These are phyloP conservation scores for Sitta carolinensis DNA, from an alignment of 2,797 vertebrate genomes.

Conservation along the genomic window DNA sequence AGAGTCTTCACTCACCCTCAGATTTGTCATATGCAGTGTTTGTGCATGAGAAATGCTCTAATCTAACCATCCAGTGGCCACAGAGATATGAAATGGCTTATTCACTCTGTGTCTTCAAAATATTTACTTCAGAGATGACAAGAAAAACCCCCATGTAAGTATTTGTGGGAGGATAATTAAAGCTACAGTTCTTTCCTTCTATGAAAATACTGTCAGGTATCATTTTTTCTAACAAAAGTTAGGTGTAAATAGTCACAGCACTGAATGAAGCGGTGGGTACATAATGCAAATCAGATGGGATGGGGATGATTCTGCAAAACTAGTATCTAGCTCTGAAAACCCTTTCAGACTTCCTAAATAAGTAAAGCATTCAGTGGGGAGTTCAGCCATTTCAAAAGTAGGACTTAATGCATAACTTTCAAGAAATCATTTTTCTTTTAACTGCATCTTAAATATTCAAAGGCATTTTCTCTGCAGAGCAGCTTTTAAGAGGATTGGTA, in stretches of 20 bases:
- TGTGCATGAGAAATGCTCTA: neutral
- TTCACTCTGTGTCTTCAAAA: neutral
- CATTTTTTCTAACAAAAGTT: neutral
- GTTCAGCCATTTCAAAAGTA: neutral
- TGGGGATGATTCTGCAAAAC: neutral
- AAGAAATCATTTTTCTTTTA: neutral
- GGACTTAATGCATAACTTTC: neutral
- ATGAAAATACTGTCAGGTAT: neutral
- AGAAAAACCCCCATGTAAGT: neutral
- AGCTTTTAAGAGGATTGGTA: slow-evolving; percentile 20
- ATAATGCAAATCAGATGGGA: neutral
- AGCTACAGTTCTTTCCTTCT: neutral
- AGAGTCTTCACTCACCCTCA: neutral
- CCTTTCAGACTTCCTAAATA: neutral
- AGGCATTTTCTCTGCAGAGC: slow-evolving; percentile 19
- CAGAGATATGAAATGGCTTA: neutral
- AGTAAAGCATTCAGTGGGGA: neutral
- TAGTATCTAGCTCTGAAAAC: neutral
- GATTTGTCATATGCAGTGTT: neutral
- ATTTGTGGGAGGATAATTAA: neutral
- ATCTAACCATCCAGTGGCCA: neutral
- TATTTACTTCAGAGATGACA: neutral
- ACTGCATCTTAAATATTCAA: slow-evolving; percentile 41
- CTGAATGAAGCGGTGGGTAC: neutral
- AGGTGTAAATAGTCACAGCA: neutral